Conservation (phyloP, 2,113 vertebrate genomes). For the Carassius gibelio region DNA sequence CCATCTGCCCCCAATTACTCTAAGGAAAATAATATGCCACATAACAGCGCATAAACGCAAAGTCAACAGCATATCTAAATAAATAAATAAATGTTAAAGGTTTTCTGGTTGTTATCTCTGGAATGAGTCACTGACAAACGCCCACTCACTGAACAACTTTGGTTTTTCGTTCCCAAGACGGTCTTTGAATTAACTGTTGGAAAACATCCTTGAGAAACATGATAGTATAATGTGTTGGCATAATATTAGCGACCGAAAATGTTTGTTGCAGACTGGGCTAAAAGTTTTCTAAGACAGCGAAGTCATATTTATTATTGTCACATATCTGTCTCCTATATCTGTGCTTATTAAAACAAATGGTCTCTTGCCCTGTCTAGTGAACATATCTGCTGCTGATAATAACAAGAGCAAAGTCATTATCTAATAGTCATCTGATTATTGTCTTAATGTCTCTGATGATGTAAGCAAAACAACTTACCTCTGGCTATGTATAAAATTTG, state of each 20-base stretch:
- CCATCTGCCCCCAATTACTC: neutral
- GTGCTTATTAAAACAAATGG: neutral
- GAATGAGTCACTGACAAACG: conserved; percentile 44
- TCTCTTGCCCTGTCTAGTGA: neutral
- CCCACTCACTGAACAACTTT: conserved; percentile 18
- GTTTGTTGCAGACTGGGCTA: neutral
- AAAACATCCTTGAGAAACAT: conserved; percentile 13
- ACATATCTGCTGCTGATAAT: neutral
- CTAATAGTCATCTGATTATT: neutral
- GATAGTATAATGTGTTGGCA: neutral
- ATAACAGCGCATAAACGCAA: neutral
- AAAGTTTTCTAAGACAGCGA: neutral
- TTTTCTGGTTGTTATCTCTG: conserved; percentile 40
- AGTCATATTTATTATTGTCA: neutral
- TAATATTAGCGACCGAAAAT: neutral
- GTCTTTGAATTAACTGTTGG: conserved; percentile 33
- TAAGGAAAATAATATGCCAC: conserved; percentile 1
- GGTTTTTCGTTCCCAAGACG: conserved; percentile 17
- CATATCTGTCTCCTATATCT: neutral
- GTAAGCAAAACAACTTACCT: neutral
- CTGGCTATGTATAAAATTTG: neutral
- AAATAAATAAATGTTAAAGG: conserved; percentile 11
- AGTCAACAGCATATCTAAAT: neutral
- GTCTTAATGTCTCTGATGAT: conserved; percentile 4
- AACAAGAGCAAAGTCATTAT: neutral